A percentile compares a stretch with the other conserved stretches of the same genome.
phyloP scores from a whole-genome alignment of 2,797 vertebrate species.

The Eurystomus glaucurus region DNA sequence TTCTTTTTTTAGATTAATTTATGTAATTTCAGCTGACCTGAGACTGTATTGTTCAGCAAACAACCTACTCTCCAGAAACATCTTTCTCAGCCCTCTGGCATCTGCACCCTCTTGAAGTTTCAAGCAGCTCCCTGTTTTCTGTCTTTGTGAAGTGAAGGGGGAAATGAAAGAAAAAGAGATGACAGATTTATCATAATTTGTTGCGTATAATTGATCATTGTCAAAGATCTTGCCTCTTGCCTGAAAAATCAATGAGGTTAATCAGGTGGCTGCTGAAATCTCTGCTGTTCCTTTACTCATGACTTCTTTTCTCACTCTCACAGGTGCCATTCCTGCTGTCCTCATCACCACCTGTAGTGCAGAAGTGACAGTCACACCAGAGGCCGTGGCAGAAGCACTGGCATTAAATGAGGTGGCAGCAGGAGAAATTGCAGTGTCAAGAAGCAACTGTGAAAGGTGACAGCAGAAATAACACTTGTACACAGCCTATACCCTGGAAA shows the following conservation, averaged over 20 bases:
- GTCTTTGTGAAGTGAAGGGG: background rate
- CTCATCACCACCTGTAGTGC: background rate
- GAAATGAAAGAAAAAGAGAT: background rate
- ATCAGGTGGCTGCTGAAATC: background rate
- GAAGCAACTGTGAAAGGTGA: background rate
- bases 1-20: background rate
- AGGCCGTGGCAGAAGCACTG: background rate
- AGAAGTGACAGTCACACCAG: background rate
- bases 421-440: background rate
- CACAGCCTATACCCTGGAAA: background rate
- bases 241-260: background rate
- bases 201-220: background rate
- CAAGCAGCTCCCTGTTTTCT: conserved; percentile 21
- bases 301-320: background rate
- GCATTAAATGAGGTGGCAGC: background rate
- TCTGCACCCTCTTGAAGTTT: conserved; percentile 22
- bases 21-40: conserved; percentile 6
- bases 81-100: conserved; percentile 26
- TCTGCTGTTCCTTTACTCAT: background rate
- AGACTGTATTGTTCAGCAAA: conserved; percentile 14
- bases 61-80: background rate
- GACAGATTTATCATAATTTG: background rate
- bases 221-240: background rate
- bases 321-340: background rate
- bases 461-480: background rate